Conservation (phyloP, 2,888 invertebrate genomes). For the Deilephila porcellus region DNA sequence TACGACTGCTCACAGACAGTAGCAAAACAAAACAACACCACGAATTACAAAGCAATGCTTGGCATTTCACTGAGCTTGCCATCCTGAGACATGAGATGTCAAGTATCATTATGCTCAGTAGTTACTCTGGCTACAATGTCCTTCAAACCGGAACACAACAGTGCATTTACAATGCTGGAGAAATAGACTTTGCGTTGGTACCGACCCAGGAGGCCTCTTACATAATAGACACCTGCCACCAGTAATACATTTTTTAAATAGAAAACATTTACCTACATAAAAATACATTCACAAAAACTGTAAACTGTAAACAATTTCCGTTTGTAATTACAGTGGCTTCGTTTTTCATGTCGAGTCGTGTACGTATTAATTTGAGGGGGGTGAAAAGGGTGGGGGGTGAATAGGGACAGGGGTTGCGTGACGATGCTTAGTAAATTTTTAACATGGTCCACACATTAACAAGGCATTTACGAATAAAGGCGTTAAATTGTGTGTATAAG, state of each 20-base stretch:
- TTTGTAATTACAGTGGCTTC: neutral
- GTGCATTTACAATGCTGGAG: no score
- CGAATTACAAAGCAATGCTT: no score
- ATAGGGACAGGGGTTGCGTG: neutral
- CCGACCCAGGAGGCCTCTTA: no score
- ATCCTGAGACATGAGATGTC: no score
- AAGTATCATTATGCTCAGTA: no score
- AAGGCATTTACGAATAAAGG: neutral
- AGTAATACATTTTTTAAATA: neutral
- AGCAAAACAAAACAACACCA: no score
- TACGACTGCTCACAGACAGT: no score
- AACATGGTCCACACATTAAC: neutral
- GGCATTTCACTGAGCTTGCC: no score
- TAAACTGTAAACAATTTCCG: neutral
- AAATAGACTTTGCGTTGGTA: no score
- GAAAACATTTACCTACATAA: neutral
- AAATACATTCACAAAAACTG: neutral
- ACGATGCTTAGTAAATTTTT: neutral
- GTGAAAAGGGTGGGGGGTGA: neutral
- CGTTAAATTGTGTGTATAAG: neutral
- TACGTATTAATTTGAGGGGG: slow-evolving; percentile 1
- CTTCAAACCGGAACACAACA: no score
- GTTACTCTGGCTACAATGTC: no score
- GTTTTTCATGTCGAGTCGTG: slow-evolving; percentile 6
- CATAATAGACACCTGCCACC: no score